Conservation (phyloP, 2,797 vertebrate genomes). For the Pampus argenteus region DNA sequence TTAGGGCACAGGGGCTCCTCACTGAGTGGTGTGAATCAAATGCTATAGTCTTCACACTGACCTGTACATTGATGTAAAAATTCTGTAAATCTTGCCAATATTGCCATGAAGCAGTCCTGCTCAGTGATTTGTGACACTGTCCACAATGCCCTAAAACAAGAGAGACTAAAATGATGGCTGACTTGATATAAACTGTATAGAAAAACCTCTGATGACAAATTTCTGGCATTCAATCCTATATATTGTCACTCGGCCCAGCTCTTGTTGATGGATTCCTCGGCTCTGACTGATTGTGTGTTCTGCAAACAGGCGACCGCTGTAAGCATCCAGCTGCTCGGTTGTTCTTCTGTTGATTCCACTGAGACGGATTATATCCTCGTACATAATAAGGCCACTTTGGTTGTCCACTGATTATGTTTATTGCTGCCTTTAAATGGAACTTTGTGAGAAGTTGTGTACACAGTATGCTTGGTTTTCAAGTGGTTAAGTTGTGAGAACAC, state of each 20-base stretch:
- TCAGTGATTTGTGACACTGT: neutral
- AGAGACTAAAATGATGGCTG: neutral
- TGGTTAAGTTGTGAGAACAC: too few species aligned
- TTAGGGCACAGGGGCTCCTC: neutral
- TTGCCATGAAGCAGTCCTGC: neutral
- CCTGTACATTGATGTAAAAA: neutral
- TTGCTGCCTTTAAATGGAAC: too few species aligned
- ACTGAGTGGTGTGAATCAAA: neutral
- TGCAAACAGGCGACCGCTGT: neutral
- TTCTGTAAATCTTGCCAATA: neutral
- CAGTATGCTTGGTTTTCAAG: too few species aligned
- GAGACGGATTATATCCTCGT: conserved; percentile 9
- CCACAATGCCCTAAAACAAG: neutral
- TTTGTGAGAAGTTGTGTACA: too few species aligned
- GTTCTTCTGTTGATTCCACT: conserved; percentile 5
- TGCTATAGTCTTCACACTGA: neutral
- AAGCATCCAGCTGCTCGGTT: neutral
- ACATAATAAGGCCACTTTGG: too few species aligned
- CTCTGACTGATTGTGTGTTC: neutral
- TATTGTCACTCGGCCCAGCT: neutral
- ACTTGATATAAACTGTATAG: neutral
- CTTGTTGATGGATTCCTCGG: neutral
- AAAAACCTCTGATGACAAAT: neutral
- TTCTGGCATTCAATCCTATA: neutral
- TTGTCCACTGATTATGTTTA: too few species aligned